A percentile compares a stretch with the other conserved stretches of the same genome.
These are phyloP conservation scores for Lepas anatifera DNA, from an alignment of 2,888 invertebrate genomes.

Conservation along the genomic window DNA sequence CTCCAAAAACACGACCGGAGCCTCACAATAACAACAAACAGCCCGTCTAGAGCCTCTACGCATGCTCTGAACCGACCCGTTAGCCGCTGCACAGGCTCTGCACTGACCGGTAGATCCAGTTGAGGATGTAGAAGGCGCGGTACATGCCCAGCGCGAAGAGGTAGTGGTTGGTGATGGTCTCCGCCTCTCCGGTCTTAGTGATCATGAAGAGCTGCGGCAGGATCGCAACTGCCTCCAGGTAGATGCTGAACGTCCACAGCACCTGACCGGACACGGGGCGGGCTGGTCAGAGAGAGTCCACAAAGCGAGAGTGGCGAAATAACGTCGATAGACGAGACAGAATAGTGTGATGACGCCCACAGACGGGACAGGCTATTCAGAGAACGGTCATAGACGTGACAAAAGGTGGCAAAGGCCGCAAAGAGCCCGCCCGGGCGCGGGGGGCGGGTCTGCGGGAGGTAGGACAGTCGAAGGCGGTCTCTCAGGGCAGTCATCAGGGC, in stretches of 20 bases:
- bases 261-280: constrained; percentile 43
- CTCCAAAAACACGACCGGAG: too few relatives aligned
- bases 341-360: background rate
- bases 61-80: background rate
- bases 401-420: too few relatives aligned
- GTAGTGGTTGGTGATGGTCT: constrained; percentile 96
- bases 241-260: constrained; percentile 98
- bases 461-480: too few relatives aligned
- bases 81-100: too few relatives aligned
- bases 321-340: background rate
- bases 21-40: too few relatives aligned
- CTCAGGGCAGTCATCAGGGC: too few relatives aligned
- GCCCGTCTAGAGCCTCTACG: too few relatives aligned
- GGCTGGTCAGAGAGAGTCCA: too few relatives aligned
- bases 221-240: constrained; percentile 96
- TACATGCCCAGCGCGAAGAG: constrained; percentile 84
- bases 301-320: constrained; percentile 28
- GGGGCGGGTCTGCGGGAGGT: too few relatives aligned
- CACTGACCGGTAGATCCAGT: constrained; percentile 47
- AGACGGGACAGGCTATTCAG: background rate
- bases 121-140: constrained; percentile 74
- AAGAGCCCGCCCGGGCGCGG: too few relatives aligned
- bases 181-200: constrained; percentile 97
- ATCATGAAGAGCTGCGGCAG: constrained; percentile 97
- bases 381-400: background rate